phyloP scores from a whole-genome alignment of 2,888 invertebrate species.

The Drosophila mimica region DNA sequence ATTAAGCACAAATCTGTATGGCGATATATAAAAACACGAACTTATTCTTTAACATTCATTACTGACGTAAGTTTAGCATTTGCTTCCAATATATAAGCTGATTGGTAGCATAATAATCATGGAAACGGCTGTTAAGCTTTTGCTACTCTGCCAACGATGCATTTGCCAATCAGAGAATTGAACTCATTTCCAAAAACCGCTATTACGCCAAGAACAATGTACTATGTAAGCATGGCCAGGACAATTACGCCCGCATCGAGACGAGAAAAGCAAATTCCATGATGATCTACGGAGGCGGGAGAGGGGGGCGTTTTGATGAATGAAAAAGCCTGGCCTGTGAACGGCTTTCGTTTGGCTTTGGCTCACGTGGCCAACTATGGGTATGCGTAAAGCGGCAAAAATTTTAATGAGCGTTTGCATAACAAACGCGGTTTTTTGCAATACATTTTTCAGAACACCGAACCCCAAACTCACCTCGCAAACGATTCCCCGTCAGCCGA shows the following conservation, averaged over 20 bases:
- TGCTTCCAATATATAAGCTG: constrained; percentile 2
- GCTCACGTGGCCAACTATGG: constrained; percentile 55
- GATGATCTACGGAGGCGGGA: neutral
- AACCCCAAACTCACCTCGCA: neutral
- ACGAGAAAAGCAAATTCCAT: constrained; percentile 17
- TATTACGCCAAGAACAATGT: constrained; percentile 16
- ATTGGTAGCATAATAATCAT: constrained; percentile 4
- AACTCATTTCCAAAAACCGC: constrained; percentile 2
- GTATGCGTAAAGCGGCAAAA: constrained; percentile 58
- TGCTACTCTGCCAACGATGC: neutral
- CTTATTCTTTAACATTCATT: neutral
- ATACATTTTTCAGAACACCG: constrained; percentile 17
- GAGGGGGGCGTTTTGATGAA: constrained; percentile 7
- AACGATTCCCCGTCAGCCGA: neutral
- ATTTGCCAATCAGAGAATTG: neutral
- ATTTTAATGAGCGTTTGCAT: constrained; percentile 78
- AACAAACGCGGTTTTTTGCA: constrained; percentile 72
- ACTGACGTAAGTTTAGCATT: neutral
- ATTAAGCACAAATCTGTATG: neutral
- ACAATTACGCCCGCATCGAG: constrained; percentile 6
- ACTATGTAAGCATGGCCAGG: neutral
- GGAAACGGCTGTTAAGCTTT: neutral
- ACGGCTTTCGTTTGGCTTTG: constrained; percentile 43
- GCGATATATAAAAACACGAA: neutral
- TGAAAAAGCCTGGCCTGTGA: constrained; percentile 4